These are phyloP conservation scores for Cassiopea andromeda DNA, from an alignment of 30 jellyfish, hydroid and myxozoan species.

Conservation along the genomic window DNA sequence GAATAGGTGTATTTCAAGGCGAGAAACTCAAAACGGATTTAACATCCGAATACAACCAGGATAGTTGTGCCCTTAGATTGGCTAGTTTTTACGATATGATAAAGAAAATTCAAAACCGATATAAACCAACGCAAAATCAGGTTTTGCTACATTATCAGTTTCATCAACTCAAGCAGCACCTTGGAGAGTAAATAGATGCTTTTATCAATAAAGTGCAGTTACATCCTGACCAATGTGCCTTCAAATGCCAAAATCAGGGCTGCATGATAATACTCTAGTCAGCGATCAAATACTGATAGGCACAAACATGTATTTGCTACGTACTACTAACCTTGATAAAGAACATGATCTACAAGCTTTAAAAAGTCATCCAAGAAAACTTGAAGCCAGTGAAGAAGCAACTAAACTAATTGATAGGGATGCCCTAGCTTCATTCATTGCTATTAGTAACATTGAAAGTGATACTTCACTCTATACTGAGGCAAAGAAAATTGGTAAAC, in stretches of 20 bases:
- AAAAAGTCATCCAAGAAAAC: background rate
- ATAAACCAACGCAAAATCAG: background rate
- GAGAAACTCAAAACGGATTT: constrained; percentile 15
- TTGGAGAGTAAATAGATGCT: background rate
- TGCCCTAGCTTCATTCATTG: constrained; percentile 6
- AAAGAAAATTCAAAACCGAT: constrained; percentile 3
- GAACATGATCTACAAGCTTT: constrained; percentile 15
- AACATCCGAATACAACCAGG: background rate
- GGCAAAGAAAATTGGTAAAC: background rate
- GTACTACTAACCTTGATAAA: constrained; percentile 11
- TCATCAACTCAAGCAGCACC: constrained; percentile 16
- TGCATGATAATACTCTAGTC: background rate
- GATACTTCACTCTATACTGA: background rate
- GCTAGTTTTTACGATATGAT: constrained; percentile 38
- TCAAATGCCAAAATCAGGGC: background rate
- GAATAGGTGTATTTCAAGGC: constrained; percentile 13
- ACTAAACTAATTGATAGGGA: constrained; percentile 5
- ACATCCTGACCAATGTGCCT: background rate
- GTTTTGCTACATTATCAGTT: background rate
- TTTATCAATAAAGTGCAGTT: constrained; percentile 2
- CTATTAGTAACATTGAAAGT: constrained; percentile 1
- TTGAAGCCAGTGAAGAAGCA: constrained; percentile 36
- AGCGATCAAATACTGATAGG: constrained; percentile 9
- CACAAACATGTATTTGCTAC: background rate
- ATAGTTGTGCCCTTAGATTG: background rate